Percentiles rank a stretch among this genome's conserved stretches.
These are phyloP conservation scores for Rhopalosiphum padi DNA, from an alignment of 1,140 invertebrate genomes.

Conservation along the genomic window DNA sequence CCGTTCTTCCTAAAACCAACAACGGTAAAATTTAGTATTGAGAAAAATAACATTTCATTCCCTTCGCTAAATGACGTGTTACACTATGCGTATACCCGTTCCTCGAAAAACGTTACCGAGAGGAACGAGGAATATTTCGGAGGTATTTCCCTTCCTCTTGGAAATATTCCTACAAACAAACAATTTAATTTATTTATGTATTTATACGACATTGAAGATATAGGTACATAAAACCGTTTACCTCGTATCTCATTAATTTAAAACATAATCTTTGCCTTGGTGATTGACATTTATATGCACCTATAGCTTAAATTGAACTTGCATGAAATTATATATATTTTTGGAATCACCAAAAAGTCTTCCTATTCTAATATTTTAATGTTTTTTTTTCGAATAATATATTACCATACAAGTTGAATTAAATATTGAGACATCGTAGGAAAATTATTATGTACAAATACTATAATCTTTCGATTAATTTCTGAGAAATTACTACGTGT, in stretches of 20 bases:
- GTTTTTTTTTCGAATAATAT: background rate
- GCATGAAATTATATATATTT: background rate
- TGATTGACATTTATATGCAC: background rate
- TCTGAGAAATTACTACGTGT: background rate
- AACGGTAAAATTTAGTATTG: background rate
- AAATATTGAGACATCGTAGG: background rate
- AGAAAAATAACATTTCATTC: background rate
- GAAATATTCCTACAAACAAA: background rate
- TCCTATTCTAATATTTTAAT: background rate
- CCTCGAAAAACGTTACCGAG: no score
- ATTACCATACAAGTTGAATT: background rate
- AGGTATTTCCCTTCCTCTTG: background rate
- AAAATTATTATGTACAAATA: background rate
- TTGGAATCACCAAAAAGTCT: background rate
- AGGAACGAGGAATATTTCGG: background rate
- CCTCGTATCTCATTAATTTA: background rate
- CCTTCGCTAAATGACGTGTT: no score
- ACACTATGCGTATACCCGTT: no score
- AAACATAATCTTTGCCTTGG: no score
- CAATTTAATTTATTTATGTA: background rate
- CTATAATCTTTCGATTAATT: background rate
- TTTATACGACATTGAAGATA: background rate
- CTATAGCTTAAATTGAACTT: background rate
- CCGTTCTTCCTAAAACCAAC: constrained; percentile 21
- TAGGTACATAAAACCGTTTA: background rate